Evolutionary conservation across 2,797 vertebrate genomes (phyloP), one percentile per base, ranked within the genome.

Genomic region (Dendrocincla fuliginosa): DNA sequence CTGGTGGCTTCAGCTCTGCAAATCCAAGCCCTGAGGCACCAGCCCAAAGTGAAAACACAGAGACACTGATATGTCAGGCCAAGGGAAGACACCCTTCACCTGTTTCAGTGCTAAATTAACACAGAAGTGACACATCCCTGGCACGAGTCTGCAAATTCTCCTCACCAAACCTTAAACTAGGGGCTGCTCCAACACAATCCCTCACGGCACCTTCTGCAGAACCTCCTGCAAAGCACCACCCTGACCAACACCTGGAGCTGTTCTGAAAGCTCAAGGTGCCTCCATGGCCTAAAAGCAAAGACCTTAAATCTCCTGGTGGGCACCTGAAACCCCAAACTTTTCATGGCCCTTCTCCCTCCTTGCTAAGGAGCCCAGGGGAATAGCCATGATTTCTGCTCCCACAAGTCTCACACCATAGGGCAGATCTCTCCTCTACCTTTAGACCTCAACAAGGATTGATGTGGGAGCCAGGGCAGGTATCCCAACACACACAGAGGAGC

Each of bases 401-500:
- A 76, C 41, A 27, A 10, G 63, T 46, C 64, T 55, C 64, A 53
- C n/a, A 32, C 24, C 13, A 27, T 37, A 4, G 15, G 9, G 42
- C 2, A 70, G 7, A 41, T 19, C 37, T 9, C 24, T 37, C 32
- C 49, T 28, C n/a, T 64, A 14, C 8, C 56, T 64, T 67, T 3
- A 15, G 47, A 25, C 47, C 47, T 49, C 47, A 25, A 2, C 24
- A 49, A 49, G 24, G 7, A 37, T 0, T 33, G 27, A 69, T 47
- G 28, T 39, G 0, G 0, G 71, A 80, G 64, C 18, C 17, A 28
- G 0, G 39, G 35, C 33, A 73, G 37, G 44, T 22, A 56, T 49
- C 57, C 50, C 73, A 64, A 67, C 50, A 89, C 6, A 47, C 1
- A 19, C 42, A 11, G 1, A 55, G n/a, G n/a, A 83, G n/a, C 22